Evolutionary conservation across 2,888 invertebrate genomes (phyloP), one percentile per base, ranked within the genome.

Genomic region (Calliopum simillimum): DNA sequence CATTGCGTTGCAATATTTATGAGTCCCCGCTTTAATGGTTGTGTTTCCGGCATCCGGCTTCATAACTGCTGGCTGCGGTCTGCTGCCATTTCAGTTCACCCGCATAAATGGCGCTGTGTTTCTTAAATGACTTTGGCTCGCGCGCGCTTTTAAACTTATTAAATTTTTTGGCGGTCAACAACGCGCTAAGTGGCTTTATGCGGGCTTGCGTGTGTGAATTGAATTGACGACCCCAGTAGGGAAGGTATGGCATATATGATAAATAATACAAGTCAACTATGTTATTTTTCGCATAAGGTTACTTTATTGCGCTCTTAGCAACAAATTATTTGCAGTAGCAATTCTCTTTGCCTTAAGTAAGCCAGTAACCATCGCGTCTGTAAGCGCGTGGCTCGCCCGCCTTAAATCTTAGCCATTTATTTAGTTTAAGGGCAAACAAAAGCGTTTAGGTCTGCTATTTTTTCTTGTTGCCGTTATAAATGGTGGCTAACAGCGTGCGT

Each of bases 291-390:
- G 49, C 16, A 49, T 49, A 19, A 19, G n/a, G n/a, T 59, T 19
- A 44, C 59, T 43, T 43, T 43, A 59, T 43, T n/a, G n/a, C n/a
- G n/a, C n/a, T n/a, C n/a, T n/a, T n/a, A n/a, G n/a, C 43, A 44
- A 14, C 44, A 59, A 59, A 43, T 44, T 59, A 33, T 41, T 59
- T 43, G 59, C 16, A 59, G n/a, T n/a, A n/a, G 44, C 43, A 33
- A 59, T 59, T 59, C 44, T 59, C 59, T 43, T n/a, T n/a, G n/a
- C n/a, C n/a, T n/a, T n/a, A n/a, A n/a, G n/a, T n/a, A n/a, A n/a
- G n/a, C n/a, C n/a, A 33, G 33, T 8, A 33, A 33, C 8, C 33
- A 8, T 33, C 1, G 33, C 33, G 33, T 33, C 33, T 33, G 33
- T 8, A 8, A 8, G 33, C 21, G 14, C 55, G 55, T 19, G 23